A percentile compares a stretch with the other conserved stretches of the same genome.
Conservation (phyloP, 2,113 vertebrate species). For the Cyprinodon tularosa region DNA sequence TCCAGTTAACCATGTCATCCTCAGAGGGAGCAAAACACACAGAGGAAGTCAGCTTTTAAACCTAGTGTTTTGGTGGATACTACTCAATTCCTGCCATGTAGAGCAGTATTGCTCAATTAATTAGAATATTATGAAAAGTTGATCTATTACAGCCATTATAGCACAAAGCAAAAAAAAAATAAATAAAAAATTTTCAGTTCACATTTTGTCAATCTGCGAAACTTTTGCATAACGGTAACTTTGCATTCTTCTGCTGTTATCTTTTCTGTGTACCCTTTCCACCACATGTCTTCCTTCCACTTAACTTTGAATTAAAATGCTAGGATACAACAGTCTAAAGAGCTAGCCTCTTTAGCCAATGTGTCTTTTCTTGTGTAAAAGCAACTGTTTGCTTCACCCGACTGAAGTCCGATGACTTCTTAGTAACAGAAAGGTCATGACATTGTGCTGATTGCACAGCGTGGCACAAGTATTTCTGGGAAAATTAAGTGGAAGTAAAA, state of each 20-base stretch:
- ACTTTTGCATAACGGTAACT: background rate
- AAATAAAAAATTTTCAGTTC: too few species aligned
- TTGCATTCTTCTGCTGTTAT: background rate
- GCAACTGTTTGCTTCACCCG: background rate
- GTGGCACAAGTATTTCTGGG: background rate
- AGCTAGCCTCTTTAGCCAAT: background rate
- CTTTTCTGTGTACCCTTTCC: background rate
- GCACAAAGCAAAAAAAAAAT: too few species aligned
- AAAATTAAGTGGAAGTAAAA: background rate
- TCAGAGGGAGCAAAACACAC: slow-evolving; percentile 36
- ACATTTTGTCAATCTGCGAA: too few species aligned
- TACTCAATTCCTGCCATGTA: slow-evolving; percentile 2
- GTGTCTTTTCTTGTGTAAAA: background rate
- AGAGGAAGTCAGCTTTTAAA: slow-evolving; percentile 17
- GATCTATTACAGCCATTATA: too few species aligned
- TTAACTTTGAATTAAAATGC: background rate
- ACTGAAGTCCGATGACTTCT: background rate
- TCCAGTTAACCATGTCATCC: slow-evolving; percentile 11
- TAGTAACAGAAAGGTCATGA: background rate
- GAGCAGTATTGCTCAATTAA: background rate
- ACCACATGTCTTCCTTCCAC: background rate
- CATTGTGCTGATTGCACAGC: background rate
- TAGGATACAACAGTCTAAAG: background rate
- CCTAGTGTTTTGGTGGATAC: slow-evolving; percentile 16
- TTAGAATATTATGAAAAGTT: too few species aligned